Evolutionary conservation across 2,797 vertebrate genomes (phyloP).

Genomic region (Chelmon rostratus): DNA sequence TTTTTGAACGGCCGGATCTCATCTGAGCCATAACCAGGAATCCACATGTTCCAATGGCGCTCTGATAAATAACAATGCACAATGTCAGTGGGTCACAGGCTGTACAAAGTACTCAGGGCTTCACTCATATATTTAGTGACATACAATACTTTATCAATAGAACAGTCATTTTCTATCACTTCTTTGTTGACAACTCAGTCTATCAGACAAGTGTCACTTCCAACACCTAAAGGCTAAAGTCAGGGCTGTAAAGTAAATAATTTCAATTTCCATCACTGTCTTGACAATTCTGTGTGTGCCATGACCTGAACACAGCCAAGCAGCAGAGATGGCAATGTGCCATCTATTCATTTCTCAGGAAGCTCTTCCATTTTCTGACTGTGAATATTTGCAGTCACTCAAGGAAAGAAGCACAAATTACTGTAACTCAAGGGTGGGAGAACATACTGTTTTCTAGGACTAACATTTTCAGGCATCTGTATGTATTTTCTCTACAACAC

Average conservation of each 20-base stretch:
- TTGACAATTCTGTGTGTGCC: neutral
- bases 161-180: neutral
- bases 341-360: neutral
- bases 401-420: neutral
- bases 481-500: neutral
- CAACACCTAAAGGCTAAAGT: neutral
- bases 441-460: too few relatives aligned
- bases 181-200: neutral
- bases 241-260: neutral
- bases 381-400: neutral
- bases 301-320: neutral
- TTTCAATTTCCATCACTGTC: neutral
- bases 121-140: neutral
- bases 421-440: neutral
- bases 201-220: neutral
- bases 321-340: neutral
- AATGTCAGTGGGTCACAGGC: neutral
- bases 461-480: neutral
- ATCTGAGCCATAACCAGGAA: conserved; percentile 98
- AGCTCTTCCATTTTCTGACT: neutral
- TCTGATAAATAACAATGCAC: conserved; percentile 80
- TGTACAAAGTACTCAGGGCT: neutral
- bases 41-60: conserved; percentile 99
- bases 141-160: neutral
- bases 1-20: conserved; percentile 99